phyloP scores from a whole-genome alignment of 2,888 invertebrate species.

The Phaonia tiefii region DNA sequence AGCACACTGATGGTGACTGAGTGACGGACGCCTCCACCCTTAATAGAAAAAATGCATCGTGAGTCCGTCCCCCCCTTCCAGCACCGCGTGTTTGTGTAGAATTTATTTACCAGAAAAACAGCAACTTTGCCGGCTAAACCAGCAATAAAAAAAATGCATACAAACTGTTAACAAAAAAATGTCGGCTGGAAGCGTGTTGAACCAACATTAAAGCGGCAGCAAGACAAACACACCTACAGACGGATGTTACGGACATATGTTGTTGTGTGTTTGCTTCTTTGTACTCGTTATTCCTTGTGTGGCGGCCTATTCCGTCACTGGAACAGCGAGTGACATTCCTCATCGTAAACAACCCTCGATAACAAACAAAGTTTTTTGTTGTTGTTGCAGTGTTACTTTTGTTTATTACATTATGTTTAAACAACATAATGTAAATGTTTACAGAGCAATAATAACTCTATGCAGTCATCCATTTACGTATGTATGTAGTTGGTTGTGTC shows the following conservation, averaged over 20 bases:
- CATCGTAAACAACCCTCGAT: constrained; percentile 42
- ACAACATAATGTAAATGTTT: constrained; percentile 26
- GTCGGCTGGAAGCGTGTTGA: constrained; percentile 29
- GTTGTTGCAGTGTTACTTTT: too few relatives aligned
- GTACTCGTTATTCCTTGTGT: background rate
- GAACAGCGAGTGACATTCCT: background rate
- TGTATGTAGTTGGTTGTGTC: constrained; percentile 6
- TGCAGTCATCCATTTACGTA: background rate
- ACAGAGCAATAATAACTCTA: constrained; percentile 21
- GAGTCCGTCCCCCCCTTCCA: background rate
- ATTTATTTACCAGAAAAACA: constrained; percentile 37
- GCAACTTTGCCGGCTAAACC: background rate
- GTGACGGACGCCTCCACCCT: constrained; percentile 56
- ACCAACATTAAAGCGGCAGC: constrained; percentile 26
- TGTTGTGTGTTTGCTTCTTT: too few relatives aligned
- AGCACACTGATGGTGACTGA: background rate
- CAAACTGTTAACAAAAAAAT: constrained; percentile 24
- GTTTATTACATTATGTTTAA: constrained; percentile 34
- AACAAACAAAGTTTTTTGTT: constrained; percentile 18
- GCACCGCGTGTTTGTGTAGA: background rate
- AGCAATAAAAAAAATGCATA: constrained; percentile 11
- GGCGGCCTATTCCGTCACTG: background rate
- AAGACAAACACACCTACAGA: background rate
- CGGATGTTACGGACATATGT: constrained; percentile 7
- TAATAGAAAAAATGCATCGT: background rate